phyloP scores from a whole-genome alignment of 1,140 invertebrate genomes.

The Heliconius eleuchia region DNA sequence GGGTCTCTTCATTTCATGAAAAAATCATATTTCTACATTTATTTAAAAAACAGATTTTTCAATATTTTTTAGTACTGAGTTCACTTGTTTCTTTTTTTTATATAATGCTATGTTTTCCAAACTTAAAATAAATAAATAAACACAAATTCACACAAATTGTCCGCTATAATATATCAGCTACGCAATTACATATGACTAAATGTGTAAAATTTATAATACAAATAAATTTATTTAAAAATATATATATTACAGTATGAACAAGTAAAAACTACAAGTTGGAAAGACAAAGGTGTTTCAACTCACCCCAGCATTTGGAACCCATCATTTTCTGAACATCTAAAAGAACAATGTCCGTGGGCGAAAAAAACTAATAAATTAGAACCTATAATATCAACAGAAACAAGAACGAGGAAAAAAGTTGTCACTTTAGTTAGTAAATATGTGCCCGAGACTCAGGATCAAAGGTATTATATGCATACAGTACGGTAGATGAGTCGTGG shows the following conservation, averaged over 20 bases:
- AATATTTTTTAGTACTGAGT: no score
- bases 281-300: constrained; percentile 53
- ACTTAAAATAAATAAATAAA: no score
- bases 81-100: no score
- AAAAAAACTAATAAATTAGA: constrained; percentile 58
- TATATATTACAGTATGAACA: constrained; percentile 46
- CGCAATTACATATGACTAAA: no score
- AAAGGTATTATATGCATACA: constrained; percentile 43
- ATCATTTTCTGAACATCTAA: constrained; percentile 50
- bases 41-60: no score
- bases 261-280: constrained; percentile 60
- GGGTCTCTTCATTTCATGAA: no score
- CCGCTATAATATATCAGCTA: no score
- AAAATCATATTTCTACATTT: no score
- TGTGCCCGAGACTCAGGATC: constrained; percentile 70
- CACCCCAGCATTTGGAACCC: constrained; percentile 74
- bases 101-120: no score
- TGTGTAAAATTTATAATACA: no score
- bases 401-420: constrained; percentile 57
- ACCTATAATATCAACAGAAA: constrained; percentile 49
- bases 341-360: constrained; percentile 51
- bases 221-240: neutral
- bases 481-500: neutral
- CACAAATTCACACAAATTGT: no score
- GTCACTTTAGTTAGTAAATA: constrained; percentile 64